Evolutionary conservation across 1,140 invertebrate species (phyloP), one percentile per base, ranked within the genome.

Genomic region (Maniola jurtina): DNA sequence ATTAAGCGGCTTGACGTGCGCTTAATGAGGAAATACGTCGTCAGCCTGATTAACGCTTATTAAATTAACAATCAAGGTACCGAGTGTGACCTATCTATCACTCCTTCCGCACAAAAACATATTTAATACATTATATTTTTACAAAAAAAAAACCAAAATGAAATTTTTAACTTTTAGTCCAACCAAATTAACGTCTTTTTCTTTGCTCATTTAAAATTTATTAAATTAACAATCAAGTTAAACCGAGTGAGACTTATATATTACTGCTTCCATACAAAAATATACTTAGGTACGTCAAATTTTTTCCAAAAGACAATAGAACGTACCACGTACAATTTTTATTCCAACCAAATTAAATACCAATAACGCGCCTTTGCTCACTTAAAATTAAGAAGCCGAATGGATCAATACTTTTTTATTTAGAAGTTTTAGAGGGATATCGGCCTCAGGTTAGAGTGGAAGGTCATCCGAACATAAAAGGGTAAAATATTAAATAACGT

Each of bases 11-110:
- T 15, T 57, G 35, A 59, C 60, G 66, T 58, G 48, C 56, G 61
- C 64, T 50, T 76, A 76, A 73, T 71, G 69, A 76, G 74, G 74
- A 76, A 71, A 69, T 59, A 69, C 47, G 61, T 71, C 58, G 64
- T 66, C 63, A 34, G 62, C 61, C 64, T 71, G 67, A 73, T 73
- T 74, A 79, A 61, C 48, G 66, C 66, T 64, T 58, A 72, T 69
- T 69, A 72, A 72, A 72, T 69, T 69, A 72, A 72, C 63, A 66
- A 69, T 50, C 66, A 58, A 63, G 64, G 58, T 68, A 61, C 60
- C 56, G 15, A 40, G 62, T 48, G 35, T 52, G 60, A 50, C 40
- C 9, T 25, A 4, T 25, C 25, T 38, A 61, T 61, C 34, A 67
- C 40, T 40, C 34, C 50, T 47, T 34, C 33, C 3, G 9, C 25